Evolutionary conservation across 1,140 invertebrate genomes (phyloP).

Genomic region (Pogonognathellus flavescens): DNA sequence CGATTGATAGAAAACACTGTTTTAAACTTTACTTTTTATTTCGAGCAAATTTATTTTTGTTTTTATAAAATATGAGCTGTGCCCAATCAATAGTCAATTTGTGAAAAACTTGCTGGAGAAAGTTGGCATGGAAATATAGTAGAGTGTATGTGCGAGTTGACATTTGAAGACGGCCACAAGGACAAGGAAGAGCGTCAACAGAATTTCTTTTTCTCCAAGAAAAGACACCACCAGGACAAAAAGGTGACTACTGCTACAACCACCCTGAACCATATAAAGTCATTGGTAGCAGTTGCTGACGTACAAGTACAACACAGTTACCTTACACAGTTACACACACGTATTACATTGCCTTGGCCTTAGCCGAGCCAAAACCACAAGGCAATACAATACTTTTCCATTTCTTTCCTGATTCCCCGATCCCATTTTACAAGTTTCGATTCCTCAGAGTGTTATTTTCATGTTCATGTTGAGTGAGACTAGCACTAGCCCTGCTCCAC

Average conservation of each 20-base stretch:
- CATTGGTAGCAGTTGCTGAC: no score
- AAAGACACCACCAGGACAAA: not conserved
- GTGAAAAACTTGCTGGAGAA: not conserved
- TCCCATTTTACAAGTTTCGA: constrained; percentile 49
- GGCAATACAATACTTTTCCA: constrained; percentile 48
- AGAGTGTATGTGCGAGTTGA: not conserved
- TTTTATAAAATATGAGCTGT: constrained; percentile 36
- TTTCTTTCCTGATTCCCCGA: constrained; percentile 46
- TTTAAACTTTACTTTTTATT: no score
- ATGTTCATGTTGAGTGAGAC: constrained; percentile 45
- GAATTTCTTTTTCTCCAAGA: constrained; percentile 1
- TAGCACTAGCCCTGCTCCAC: no score
- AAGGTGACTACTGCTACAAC: not conserved
- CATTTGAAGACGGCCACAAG: constrained; percentile 15
- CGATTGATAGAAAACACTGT: no score
- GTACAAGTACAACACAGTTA: no score
- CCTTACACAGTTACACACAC: no score
- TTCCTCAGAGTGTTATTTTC: constrained; percentile 46
- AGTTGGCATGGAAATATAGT: constrained; percentile 10
- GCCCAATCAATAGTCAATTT: constrained; percentile 44
- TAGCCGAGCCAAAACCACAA: constrained; percentile 33
- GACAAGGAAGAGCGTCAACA: constrained; percentile 7
- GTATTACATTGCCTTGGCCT: not conserved
- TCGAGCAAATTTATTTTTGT: not conserved
- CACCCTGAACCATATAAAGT: not conserved